Evolutionary conservation across 2,888 invertebrate species (phyloP).

Genomic region (Allolobophora icterica): DNA sequence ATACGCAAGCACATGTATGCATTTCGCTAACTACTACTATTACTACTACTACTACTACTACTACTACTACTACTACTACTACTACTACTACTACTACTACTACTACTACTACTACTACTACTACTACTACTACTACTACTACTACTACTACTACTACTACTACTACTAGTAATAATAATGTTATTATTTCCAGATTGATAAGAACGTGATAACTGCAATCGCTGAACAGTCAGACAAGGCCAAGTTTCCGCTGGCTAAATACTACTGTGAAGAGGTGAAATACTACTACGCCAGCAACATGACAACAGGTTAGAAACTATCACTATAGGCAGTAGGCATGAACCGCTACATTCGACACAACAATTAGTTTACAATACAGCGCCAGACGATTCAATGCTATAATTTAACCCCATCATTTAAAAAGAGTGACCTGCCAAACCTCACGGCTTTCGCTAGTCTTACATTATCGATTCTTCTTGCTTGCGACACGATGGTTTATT

Average conservation of each 20-base stretch:
- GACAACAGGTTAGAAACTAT: constrained; percentile 5
- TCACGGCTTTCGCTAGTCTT: neutral
- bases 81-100: neutral
- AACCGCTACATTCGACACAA: no score
- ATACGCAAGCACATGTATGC: no score
- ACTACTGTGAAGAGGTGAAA: constrained; percentile 32
- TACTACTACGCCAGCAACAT: neutral
- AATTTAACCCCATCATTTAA: no score
- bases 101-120: neutral
- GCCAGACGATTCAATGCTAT: no score
- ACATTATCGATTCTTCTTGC: neutral
- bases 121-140: neutral
- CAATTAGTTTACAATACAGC: no score
- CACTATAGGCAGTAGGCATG: no score
- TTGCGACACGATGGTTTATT: no score
- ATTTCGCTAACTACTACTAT: no score
- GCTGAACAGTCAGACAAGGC: constrained; percentile 48
- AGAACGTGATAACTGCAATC: constrained; percentile 52
- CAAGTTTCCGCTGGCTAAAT: constrained; percentile 42
- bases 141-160: neutral
- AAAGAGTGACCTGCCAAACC: no score
- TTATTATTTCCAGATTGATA: constrained; percentile 51
- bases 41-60: neutral
- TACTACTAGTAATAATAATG: neutral
- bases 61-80: neutral